These are phyloP conservation scores for Hirtodrosophila trivittata DNA, from an alignment of 2,888 invertebrate species.

Conservation along the genomic window DNA sequence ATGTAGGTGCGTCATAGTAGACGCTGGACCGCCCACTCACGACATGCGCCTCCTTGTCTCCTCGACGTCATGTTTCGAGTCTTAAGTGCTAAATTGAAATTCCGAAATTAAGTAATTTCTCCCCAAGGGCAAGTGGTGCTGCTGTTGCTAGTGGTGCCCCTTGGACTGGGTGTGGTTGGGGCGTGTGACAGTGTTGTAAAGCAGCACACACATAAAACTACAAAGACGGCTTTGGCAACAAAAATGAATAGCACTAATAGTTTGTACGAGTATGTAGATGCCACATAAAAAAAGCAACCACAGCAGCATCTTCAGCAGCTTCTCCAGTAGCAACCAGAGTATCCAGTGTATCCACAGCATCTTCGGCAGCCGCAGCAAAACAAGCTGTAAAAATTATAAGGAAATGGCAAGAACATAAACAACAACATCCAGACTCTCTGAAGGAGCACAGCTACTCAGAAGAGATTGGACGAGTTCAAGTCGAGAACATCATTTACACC, in stretches of 20 bases:
- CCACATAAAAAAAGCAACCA: conserved; percentile 50
- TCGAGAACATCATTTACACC: conserved; percentile 54
- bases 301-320: conserved; percentile 27
- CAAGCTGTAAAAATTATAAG: conserved; percentile 76
- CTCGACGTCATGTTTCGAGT: conserved; percentile 44
- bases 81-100: conserved; percentile 80
- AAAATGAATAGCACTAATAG: conserved; percentile 65
- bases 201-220: conserved; percentile 61
- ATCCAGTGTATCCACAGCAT: conserved; percentile 29
- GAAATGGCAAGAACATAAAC: conserved; percentile 61
- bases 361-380: conserved; percentile 52
- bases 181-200: conserved; percentile 61
- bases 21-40: conserved; percentile 7
- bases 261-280: conserved; percentile 38
- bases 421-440: conserved; percentile 20
- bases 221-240: conserved; percentile 44
- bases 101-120: conserved; percentile 79
- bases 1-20: conserved; percentile 18
- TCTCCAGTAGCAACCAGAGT: conserved; percentile 24
- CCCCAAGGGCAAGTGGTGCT: conserved; percentile 62
- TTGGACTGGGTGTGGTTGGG: conserved; percentile 5
- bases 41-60: conserved; percentile 7
- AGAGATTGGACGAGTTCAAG: conserved; percentile 37
- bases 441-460: no score
- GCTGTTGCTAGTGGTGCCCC: background rate